Percentiles rank a stretch among this genome's conserved stretches.
Evolutionary conservation across 2,113 vertebrate species (phyloP).

Genomic region (Platichthys stellatus): DNA sequence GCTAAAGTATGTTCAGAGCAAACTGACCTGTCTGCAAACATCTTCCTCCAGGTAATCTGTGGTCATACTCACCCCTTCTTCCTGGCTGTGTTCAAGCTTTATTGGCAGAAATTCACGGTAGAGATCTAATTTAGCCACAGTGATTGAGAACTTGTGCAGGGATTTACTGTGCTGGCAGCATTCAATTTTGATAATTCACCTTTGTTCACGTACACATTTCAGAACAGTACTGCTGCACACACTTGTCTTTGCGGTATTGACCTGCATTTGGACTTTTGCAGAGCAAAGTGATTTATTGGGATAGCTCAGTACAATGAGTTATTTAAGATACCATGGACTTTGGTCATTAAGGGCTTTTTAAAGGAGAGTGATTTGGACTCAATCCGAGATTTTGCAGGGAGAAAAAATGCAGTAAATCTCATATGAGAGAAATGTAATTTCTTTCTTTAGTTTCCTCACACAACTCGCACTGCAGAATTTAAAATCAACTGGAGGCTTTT

Average conservation of each 20-base stretch:
- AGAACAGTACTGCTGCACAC: not conserved
- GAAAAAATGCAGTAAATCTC: not conserved
- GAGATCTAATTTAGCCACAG: too few relatives aligned
- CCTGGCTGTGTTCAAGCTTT: not conserved
- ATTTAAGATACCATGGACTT: not conserved
- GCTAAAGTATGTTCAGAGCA: not conserved
- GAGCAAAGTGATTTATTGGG: not conserved
- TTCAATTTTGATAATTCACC: not conserved
- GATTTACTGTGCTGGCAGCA: not conserved
- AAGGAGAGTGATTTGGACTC: not conserved
- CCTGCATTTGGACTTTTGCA: not conserved
- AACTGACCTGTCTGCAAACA: not conserved
- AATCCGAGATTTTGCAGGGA: not conserved
- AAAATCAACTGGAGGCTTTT: too few relatives aligned
- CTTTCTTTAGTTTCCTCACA: too few relatives aligned
- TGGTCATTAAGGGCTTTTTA: not conserved
- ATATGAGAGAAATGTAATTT: too few relatives aligned
- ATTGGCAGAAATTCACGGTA: not conserved
- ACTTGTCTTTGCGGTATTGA: not conserved
- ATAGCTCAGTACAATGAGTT: not conserved
- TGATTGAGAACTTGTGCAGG: not conserved
- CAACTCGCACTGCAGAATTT: too few relatives aligned
- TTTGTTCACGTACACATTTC: not conserved
- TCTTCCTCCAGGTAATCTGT: not conserved
- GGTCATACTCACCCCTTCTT: constrained; percentile 6